Evolutionary conservation across 2,797 vertebrate genomes (phyloP).

Genomic region (Brotula barbata): DNA sequence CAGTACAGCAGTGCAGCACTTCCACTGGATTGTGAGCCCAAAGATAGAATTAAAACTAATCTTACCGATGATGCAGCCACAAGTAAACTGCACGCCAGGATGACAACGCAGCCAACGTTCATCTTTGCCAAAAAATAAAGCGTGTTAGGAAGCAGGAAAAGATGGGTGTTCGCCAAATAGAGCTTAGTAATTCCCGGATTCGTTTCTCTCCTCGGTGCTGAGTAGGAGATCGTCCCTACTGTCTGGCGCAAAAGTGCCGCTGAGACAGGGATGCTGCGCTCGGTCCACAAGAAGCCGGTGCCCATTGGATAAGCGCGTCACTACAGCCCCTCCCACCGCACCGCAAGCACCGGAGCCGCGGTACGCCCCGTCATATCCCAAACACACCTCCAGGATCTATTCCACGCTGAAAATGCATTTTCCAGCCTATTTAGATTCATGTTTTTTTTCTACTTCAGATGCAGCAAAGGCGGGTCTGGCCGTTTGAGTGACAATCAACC

Average conservation of each 20-base stretch:
- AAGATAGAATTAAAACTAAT: conserved; percentile 57
- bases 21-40: conserved; percentile 30
- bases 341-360: conserved; percentile 57
- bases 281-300: conserved; percentile 75
- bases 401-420: conserved; percentile 48
- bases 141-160: conserved; percentile 16
- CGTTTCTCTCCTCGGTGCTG: conserved; percentile 49
- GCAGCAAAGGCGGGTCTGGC: conserved; percentile 51
- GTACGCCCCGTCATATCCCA: conserved; percentile 35
- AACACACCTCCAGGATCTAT: conserved; percentile 43
- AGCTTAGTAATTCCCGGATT: conserved; percentile 71
- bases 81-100: conserved; percentile 76
- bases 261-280: conserved; percentile 84
- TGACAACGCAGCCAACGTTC: conserved; percentile 70
- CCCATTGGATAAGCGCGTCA: conserved; percentile 76
- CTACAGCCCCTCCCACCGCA: conserved; percentile 77
- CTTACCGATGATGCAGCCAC: conserved; percentile 80
- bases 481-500: conserved; percentile 63
- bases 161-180: conserved; percentile 51
- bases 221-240: conserved; percentile 67
- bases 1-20: conserved; percentile 71
- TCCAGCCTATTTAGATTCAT: conserved; percentile 70
- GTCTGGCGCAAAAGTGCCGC: conserved; percentile 86
- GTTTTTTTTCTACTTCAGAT: conserved; percentile 47
- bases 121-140: conserved; percentile 68